Base-by-base conservation (phyloP, 2,113 vertebrate species). In the Heterocephalus glaber region DNA sequence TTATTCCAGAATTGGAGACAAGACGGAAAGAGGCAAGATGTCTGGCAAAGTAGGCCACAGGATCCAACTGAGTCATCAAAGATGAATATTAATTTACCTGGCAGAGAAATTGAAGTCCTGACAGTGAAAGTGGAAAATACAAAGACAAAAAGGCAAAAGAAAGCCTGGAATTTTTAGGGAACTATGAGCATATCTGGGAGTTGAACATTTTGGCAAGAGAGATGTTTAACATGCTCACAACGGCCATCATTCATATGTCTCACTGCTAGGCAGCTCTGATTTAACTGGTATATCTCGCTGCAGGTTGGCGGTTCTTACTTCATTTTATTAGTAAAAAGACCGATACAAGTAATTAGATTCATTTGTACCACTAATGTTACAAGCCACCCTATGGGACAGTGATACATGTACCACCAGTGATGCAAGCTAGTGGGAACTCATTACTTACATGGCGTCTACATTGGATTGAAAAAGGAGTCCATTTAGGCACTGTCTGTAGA, bases 11-110 rank as follows among this genome's bases (percentile, higher is more conserved):
- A 52, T 19, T 24, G 8, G 38, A 5, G 9, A 77, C 3, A 30
- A 70, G 35, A 33, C 41, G 10, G 33, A 41, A 79, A 14, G 28
- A 33, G 13, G 26, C 8, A 85, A 12, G n/a, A 44, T 68, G n/a
- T 80, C 63, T 88, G 47, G 28, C 52, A 52, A 90, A 79, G 20
- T n/a, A 58, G 41, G 26, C 58, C 49, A 52, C 33, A 44, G 19
- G 56, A 63, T 68, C 30, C 52, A 77, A 8, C 30, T 68, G 77
- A 68, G 26, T 66, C 41, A 56, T 56, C 11, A 95, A 90, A 35
- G 66, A 83, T 72, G 38, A 84, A 13, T 95, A 47, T 66, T 30
- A 60, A 72, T 86, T 96, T 89, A 89, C 26, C 76, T 90, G 41
- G 47, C 26, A 92, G n/a, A 89, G 24, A 85, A 89, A 30, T 70